Base-by-base conservation (phyloP, 2,797 vertebrate genomes). In the Eulemur coronatus region DNA sequence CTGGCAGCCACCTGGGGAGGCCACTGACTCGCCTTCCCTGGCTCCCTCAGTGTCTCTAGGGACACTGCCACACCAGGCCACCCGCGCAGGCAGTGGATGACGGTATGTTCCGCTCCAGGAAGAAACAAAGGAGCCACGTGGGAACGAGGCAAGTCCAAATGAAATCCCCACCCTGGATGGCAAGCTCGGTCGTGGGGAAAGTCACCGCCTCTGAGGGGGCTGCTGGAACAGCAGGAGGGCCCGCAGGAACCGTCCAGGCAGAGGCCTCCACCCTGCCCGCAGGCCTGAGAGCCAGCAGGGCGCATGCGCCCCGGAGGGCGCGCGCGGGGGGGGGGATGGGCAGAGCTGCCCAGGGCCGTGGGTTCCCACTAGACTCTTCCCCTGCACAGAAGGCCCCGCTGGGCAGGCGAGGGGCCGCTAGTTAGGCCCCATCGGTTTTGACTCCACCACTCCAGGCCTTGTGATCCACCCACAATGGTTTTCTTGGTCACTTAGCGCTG, bases 341-440 rank as follows among this genome's bases (percentile, higher is more conserved):
- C 15, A 14, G 59, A 33, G 48, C 12, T 30, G 17, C 35, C 5
- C 30, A 1, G 38, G 43, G 8, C 50, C 4, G 20, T 35, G 33
- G 8, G 15, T 26, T n/a, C 72, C 72, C 48, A 22, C 5, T 1
- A 33, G 38, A 20, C 12, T 38, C 12, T 18, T 30, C 30, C 28
- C 26, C 30, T 4, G 11, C 57, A 38, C 4, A 28, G 55, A 65
- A n/a, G 52, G 15, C 43, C 22, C 87, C 7, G 1, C 17, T 26
- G 46, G 30, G 38, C 43, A 59, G 52, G 13, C 4, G 10, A 17
- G 5, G 4, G 20, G 6, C 7, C 20, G 0, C 26, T n/a, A 20
- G 4, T 38, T 57, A 55, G 73, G 73, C n/a, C 35, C 69, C 48
- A 13, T 43, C 33, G 17, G 4, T 26, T 69, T 70, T 14, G 6